A percentile compares a stretch with the other conserved stretches of the same genome.
phyloP scores from a whole-genome alignment of 2,113 vertebrate species.

The Gila orcuttii region DNA sequence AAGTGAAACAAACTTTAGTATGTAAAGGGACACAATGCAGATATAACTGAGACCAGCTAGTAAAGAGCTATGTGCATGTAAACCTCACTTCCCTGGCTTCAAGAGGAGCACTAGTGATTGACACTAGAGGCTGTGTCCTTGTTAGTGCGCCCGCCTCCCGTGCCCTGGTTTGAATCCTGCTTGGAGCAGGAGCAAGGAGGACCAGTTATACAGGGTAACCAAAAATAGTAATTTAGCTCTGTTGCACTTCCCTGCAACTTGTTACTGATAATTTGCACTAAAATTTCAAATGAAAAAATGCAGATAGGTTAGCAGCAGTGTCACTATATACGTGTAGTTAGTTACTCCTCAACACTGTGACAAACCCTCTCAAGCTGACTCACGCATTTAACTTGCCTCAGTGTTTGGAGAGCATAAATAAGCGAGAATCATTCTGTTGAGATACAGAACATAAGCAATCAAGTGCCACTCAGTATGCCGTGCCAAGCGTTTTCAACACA shows the following conservation, averaged over 20 bases:
- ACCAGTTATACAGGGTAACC: not conserved
- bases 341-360: not conserved
- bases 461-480: not conserved
- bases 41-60: too few species aligned
- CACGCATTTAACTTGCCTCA: not conserved
- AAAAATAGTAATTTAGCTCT: not conserved
- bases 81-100: too few species aligned
- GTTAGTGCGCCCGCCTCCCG: too few species aligned
- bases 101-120: too few species aligned
- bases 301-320: not conserved
- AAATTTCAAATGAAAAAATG: not conserved
- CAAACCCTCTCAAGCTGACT: not conserved
- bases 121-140: too few species aligned
- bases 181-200: too few species aligned
- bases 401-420: conserved; percentile 26
- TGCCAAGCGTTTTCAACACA: conserved; percentile 48
- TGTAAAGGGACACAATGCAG: too few species aligned
- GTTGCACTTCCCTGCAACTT: not conserved
- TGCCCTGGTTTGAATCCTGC: too few species aligned
- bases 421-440: conserved; percentile 1
- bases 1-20: too few species aligned
- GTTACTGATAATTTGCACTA: not conserved
- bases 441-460: conserved; percentile 26
- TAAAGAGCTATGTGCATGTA: too few species aligned
- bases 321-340: not conserved